Base-by-base conservation (phyloP, 2,797 vertebrate species). In the Kryptolebias ocellatus region DNA sequence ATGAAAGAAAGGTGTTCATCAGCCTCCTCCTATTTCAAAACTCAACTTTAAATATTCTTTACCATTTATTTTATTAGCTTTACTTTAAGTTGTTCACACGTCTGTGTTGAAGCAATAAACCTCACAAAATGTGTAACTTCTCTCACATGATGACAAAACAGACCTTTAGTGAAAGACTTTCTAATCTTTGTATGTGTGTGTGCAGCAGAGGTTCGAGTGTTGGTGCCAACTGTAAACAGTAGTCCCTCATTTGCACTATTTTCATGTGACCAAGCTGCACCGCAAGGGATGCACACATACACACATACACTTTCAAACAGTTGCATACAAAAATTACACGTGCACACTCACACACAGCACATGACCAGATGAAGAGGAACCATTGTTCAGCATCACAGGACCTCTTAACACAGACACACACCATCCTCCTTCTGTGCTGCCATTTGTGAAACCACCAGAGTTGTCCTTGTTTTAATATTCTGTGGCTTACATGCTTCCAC, bases 341-440 rank as follows among this genome's bases (percentile, higher is more conserved):
- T 78, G 74, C 71, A 66, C 65, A 71, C 67, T 18, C 44, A 69
- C 76, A 76, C 46, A 72, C 71, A 77, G 78, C 92, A 92, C 91
- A 92, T 93, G 90, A 92, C 86, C 78, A 89, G 83, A 90, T 92
- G 86, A 93, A 93, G 89, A 91, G 91, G 83, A 91, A 83, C 83
- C 87, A 91, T 93, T 93, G 92, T 93, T 87, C 64, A 11, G 83
- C 81, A 90, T 92, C 88, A 90, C 88, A 93, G 89, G 89, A 87
- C 88, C 85, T 90, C 83, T 91, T 73, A 81, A 80, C 80, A 90
- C 85, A 87, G 65, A 88, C 83, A 83, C 80, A 84, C 83, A 85
- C 83, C 76, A 79, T 83, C 81, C 80, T 84, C 74, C 76, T 72
- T 84, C 63, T 89, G 77, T 84, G 31, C 12, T 73, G 70, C 71